A percentile compares a stretch with the other conserved stretches of the same genome.
Evolutionary conservation across 2,888 invertebrate species (phyloP).

Genomic region (Bombylius major): DNA sequence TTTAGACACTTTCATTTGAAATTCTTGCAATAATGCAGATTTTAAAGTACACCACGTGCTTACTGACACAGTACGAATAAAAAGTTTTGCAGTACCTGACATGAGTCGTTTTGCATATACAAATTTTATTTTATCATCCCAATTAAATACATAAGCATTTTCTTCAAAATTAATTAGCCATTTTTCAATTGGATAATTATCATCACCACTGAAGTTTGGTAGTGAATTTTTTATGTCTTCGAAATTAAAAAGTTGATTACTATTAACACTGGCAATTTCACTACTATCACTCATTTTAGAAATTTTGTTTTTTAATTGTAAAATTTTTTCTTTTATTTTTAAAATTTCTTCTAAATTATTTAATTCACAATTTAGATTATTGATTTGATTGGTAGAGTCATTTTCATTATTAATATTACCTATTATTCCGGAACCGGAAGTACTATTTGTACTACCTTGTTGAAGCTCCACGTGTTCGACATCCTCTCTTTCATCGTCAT

Average conservation of each 20-base stretch:
- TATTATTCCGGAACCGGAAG: no score
- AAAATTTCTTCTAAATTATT: background rate
- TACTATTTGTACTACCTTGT: background rate
- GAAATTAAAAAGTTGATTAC: background rate
- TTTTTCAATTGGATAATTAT: background rate
- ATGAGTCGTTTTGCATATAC: background rate
- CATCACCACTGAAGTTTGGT: background rate
- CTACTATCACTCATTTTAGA: background rate
- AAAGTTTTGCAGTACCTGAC: background rate
- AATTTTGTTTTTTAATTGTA: background rate
- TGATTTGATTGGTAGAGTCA: background rate
- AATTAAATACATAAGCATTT: background rate
- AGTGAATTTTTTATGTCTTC: background rate
- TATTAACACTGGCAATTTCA: background rate
- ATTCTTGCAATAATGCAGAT: background rate
- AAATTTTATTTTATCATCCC: background rate
- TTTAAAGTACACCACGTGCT: background rate
- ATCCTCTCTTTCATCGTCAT: no score
- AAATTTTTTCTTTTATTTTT: background rate
- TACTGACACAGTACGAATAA: background rate
- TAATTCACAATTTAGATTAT: no score
- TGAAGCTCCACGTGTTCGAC: background rate
- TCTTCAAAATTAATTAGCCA: conserved; percentile 1
- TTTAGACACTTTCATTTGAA: background rate
- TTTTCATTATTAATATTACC: no score